phyloP scores from a whole-genome alignment of 2,113 vertebrate genomes.

The Pseudopodoces humilis region DNA sequence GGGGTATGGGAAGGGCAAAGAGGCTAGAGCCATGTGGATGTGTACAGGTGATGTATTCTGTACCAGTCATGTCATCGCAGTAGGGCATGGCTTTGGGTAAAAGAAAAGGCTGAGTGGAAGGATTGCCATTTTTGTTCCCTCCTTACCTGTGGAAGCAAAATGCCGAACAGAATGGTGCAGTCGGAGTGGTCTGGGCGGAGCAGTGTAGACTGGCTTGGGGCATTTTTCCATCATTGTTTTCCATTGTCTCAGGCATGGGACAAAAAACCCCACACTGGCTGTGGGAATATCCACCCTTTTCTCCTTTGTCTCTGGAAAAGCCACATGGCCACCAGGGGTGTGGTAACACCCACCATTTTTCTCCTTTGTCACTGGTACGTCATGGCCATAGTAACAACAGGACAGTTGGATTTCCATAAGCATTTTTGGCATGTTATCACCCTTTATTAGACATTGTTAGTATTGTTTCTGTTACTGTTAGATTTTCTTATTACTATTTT shows the following conservation, averaged over 20 bases:
- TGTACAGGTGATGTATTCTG: neutral
- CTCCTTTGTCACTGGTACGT: neutral
- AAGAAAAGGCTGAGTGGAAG: neutral
- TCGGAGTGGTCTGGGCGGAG: fast-evolving
- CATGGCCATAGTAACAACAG: fast-evolving
- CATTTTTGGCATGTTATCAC: neutral
- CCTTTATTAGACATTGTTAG: neutral
- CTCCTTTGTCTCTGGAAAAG: neutral
- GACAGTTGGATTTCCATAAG: neutral
- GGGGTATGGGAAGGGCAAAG: neutral
- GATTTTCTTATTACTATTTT: neutral
- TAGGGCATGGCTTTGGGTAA: neutral
- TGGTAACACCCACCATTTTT: fast-evolving
- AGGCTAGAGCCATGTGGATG: neutral
- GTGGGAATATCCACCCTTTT: neutral
- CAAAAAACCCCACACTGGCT: fast-evolving
- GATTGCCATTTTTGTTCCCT: neutral
- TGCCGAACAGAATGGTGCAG: fast-evolving
- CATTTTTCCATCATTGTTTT: neutral
- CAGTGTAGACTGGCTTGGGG: neutral
- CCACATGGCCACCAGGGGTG: fast-evolving
- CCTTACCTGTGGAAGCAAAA: neutral
- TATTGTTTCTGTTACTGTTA: neutral
- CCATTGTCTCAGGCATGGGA: fast-evolving
- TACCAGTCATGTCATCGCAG: fast-evolving